phyloP scores from a whole-genome alignment of 1,140 invertebrate species.

The Hermetia illucens region DNA sequence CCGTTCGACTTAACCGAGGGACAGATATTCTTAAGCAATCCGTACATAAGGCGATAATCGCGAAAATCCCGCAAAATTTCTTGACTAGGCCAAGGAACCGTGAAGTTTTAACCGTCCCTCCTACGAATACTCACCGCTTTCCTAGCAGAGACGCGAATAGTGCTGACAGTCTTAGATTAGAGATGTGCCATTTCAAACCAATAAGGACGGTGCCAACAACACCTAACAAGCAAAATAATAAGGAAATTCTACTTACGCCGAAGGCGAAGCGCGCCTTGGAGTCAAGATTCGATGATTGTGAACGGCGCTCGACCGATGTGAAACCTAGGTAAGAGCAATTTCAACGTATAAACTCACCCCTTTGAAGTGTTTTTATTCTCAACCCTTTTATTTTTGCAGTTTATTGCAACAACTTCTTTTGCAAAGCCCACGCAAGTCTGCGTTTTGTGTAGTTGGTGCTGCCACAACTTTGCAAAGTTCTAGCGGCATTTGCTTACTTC shows the following conservation, averaged over 20 bases:
- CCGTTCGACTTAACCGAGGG: slow-evolving; percentile 33
- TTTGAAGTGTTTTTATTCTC: too few species aligned
- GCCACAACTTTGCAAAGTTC: too few species aligned
- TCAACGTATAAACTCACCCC: too few species aligned
- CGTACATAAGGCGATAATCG: slow-evolving; percentile 29
- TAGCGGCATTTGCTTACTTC: too few species aligned
- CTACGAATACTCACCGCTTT: slow-evolving; percentile 18
- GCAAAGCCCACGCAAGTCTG: too few species aligned
- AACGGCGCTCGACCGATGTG: too few species aligned
- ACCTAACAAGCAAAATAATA: slow-evolving; percentile 14
- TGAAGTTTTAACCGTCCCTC: slow-evolving; percentile 17
- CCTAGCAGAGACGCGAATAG: slow-evolving; percentile 28
- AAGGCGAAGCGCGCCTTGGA: neutral
- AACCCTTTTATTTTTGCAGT: too few species aligned
- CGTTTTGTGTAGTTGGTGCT: too few species aligned
- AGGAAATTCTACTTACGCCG: neutral
- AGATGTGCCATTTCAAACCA: slow-evolving; percentile 43
- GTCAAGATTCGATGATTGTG: neutral
- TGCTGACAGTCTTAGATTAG: slow-evolving; percentile 41
- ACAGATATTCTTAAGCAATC: slow-evolving; percentile 37
- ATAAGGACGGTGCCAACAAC: slow-evolving; percentile 37
- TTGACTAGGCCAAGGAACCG: slow-evolving; percentile 18
- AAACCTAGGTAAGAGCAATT: too few species aligned
- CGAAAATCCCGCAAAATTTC: slow-evolving; percentile 28
- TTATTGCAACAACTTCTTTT: too few species aligned